These are phyloP conservation scores for Pseudococcus longispinus DNA, from an alignment of 2,888 invertebrate genomes.

Conservation along the genomic window DNA sequence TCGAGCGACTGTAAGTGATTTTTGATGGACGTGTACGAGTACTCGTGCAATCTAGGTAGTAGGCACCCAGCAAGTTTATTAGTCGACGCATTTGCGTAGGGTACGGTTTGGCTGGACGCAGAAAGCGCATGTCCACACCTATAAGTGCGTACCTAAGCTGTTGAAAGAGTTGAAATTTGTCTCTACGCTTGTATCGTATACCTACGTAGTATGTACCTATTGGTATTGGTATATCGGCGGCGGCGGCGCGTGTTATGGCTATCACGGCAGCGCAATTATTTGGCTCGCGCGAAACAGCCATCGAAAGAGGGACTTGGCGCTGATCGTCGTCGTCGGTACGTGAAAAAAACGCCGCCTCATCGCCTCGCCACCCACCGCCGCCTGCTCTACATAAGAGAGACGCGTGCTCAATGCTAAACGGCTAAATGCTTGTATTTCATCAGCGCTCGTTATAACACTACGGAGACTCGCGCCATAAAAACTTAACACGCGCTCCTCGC, in stretches of 20 bases:
- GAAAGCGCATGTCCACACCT: too few species aligned
- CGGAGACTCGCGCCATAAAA: constrained; percentile 46
- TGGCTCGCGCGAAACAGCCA: background rate
- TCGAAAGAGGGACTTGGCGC: background rate
- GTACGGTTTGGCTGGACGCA: too few species aligned
- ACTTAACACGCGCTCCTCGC: constrained; percentile 54
- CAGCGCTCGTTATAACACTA: constrained; percentile 53
- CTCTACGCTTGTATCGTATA: too few species aligned
- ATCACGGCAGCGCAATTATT: background rate
- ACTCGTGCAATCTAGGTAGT: too few species aligned
- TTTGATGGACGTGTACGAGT: too few species aligned
- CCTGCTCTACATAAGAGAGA: constrained; percentile 49
- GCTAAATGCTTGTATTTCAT: constrained; percentile 50
- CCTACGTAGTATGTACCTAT: too few species aligned
- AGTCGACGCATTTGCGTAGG: too few species aligned
- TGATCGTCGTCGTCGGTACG: background rate
- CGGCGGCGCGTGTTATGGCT: background rate
- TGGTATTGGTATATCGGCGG: too few species aligned
- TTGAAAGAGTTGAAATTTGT: too few species aligned
- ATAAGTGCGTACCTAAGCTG: too few species aligned
- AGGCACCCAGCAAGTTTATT: too few species aligned
- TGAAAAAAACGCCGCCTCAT: constrained; percentile 38
- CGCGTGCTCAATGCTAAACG: constrained; percentile 56
- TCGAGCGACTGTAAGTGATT: too few species aligned
- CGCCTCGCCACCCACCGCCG: background rate